phyloP scores from a whole-genome alignment of 2,113 vertebrate genomes.

The Trichomycterus rosablanca region DNA sequence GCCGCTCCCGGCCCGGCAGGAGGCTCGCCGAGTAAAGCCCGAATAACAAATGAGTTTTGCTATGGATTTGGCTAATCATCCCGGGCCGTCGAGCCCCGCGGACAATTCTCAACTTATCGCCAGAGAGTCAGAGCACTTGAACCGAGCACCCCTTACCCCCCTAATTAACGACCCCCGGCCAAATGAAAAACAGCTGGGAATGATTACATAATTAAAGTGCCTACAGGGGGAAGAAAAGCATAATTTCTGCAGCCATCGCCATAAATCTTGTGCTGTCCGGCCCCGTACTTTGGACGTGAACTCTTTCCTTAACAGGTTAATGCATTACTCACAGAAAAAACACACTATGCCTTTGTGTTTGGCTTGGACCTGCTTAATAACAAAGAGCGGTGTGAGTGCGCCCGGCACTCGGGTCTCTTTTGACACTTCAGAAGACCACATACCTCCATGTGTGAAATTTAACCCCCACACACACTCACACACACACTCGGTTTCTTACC shows the following conservation, averaged over 20 bases:
- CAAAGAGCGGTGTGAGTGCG: conserved; percentile 64
- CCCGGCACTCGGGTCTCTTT: conserved; percentile 35
- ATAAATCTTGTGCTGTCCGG: conserved; percentile 99
- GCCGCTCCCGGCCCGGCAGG: conserved; percentile 50
- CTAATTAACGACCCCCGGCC: conserved; percentile 82
- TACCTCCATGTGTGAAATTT: conserved; percentile 55
- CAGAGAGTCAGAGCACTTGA: conserved; percentile 65
- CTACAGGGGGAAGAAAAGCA: conserved; percentile 85
- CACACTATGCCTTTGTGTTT: conserved; percentile 87
- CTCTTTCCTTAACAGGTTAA: conserved; percentile 76
- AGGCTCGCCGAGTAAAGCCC: conserved; percentile 55
- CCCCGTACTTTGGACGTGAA: conserved; percentile 77
- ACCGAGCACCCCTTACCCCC: conserved; percentile 68
- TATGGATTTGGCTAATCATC: conserved; percentile 68
- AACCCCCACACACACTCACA: neutral
- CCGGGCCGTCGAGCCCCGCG: conserved; percentile 49
- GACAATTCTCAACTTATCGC: conserved; percentile 67
- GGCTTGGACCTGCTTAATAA: conserved; percentile 86
- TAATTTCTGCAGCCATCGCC: conserved; percentile 90
- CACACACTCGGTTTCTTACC: conserved; percentile 4
- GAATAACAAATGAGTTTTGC: conserved; percentile 71
- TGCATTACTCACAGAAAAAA: conserved; percentile 91
- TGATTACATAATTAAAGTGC: conserved; percentile 99
- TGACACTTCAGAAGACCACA: conserved; percentile 62
- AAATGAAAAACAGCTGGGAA: conserved; percentile 93